Conservation (phyloP, 2,888 invertebrate genomes). For the Heliconius hortense region DNA sequence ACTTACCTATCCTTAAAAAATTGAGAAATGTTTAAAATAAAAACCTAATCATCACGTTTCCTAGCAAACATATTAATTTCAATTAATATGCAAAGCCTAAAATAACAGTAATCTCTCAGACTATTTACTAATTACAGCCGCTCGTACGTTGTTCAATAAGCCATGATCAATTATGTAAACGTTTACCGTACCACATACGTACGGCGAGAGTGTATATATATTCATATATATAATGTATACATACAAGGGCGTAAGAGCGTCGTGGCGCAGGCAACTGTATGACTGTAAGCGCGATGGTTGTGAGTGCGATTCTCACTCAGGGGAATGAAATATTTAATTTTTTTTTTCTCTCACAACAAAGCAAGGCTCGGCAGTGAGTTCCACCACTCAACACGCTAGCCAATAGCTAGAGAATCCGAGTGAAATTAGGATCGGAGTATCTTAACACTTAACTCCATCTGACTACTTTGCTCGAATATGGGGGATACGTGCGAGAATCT, state of each 20-base stretch:
- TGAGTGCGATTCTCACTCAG: neutral
- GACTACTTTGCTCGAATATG: too few relatives aligned
- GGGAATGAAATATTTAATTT: neutral
- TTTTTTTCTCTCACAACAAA: too few relatives aligned
- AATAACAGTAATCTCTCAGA: slow-evolving; percentile 17
- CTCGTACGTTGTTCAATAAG: slow-evolving; percentile 24
- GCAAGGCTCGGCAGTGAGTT: too few relatives aligned
- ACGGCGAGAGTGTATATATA: neutral
- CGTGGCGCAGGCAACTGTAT: neutral
- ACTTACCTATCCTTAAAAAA: neutral
- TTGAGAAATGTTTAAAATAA: neutral
- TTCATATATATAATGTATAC: slow-evolving; percentile 8
- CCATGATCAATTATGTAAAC: slow-evolving; percentile 34
- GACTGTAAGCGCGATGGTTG: neutral
- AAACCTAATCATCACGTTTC: neutral
- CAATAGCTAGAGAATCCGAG: too few relatives aligned
- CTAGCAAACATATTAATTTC: slow-evolving; percentile 4
- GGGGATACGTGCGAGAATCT: too few relatives aligned
- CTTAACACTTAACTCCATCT: too few relatives aligned
- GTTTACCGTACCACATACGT: slow-evolving; percentile 2
- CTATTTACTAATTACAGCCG: slow-evolving; percentile 26
- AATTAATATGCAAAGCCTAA: neutral
- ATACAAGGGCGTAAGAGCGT: too few relatives aligned
- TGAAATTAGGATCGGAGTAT: too few relatives aligned
- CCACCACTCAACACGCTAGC: too few relatives aligned